phyloP scores from a whole-genome alignment of 2,113 vertebrate species.

The Phoxinus phoxinus region DNA sequence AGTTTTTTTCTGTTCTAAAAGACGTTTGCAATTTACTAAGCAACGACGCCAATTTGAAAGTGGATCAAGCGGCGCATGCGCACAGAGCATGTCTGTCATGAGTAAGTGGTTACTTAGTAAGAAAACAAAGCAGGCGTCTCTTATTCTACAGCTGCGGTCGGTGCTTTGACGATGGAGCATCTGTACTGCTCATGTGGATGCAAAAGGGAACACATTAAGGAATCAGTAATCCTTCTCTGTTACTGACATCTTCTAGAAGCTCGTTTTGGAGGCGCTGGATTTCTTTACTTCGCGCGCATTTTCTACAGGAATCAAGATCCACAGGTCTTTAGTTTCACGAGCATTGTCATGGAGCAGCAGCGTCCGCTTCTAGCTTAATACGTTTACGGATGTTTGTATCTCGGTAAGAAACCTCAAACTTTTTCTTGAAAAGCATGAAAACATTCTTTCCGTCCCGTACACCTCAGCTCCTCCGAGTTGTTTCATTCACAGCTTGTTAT shows the following conservation, averaged over 20 bases:
- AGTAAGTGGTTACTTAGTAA: constrained; percentile 64
- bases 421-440: neutral
- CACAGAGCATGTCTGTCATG: constrained; percentile 24
- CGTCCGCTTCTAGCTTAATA: constrained; percentile 30
- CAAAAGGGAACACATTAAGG: neutral
- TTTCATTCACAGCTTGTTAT: neutral
- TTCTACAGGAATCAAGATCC: constrained; percentile 58
- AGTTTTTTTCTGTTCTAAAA: neutral
- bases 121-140: constrained; percentile 70
- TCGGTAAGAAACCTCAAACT: constrained; percentile 44
- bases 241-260: neutral
- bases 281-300: neutral
- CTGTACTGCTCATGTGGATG: neutral
- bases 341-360: constrained; percentile 46
- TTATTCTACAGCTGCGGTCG: neutral
- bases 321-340: constrained; percentile 65
- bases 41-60: neutral
- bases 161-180: neutral
- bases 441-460: neutral
- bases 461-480: neutral
- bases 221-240: neutral
- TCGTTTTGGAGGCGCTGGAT: neutral
- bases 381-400: constrained; percentile 21
- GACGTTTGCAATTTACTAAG: neutral
- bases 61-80: constrained; percentile 70